Conservation (phyloP, 2,113 vertebrate species). For the Brachyistius frenatus region DNA sequence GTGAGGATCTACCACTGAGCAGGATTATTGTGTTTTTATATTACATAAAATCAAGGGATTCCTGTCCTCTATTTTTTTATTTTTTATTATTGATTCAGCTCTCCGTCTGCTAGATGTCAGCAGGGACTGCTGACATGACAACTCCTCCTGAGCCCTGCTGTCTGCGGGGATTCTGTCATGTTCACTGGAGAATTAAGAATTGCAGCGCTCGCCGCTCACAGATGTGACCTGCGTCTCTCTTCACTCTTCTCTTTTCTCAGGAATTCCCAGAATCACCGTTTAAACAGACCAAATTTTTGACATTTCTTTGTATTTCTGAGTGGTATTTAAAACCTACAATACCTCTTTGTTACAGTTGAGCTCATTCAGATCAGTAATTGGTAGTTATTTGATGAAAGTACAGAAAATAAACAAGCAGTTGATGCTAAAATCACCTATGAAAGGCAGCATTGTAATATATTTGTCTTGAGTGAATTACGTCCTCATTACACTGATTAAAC, state of each 20-base stretch:
- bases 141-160: slow-evolving; percentile 73
- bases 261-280: slow-evolving; percentile 50
- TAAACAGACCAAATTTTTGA: not conserved
- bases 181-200: slow-evolving; percentile 71
- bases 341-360: not conserved
- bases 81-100: slow-evolving; percentile 51
- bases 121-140: slow-evolving; percentile 53
- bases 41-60: slow-evolving; percentile 68
- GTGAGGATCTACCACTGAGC: slow-evolving; percentile 41
- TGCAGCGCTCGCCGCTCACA: slow-evolving; percentile 56
- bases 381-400: not conserved
- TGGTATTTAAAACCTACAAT: not conserved
- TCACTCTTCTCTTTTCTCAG: slow-evolving; percentile 29
- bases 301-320: not conserved
- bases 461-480: slow-evolving; percentile 7
- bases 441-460: not conserved
- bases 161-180: slow-evolving; percentile 73
- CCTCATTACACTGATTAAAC: slow-evolving; percentile 33
- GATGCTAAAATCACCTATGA: not conserved
- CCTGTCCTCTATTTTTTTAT: slow-evolving; percentile 51
- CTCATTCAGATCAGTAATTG: not conserved
- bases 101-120: slow-evolving; percentile 62
- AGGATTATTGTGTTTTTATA: slow-evolving; percentile 18
- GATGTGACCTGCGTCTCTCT: slow-evolving; percentile 67
- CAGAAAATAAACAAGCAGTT: not conserved